Conservation (phyloP, 1,140 invertebrate species). For the Meteorus sp. region DNA sequence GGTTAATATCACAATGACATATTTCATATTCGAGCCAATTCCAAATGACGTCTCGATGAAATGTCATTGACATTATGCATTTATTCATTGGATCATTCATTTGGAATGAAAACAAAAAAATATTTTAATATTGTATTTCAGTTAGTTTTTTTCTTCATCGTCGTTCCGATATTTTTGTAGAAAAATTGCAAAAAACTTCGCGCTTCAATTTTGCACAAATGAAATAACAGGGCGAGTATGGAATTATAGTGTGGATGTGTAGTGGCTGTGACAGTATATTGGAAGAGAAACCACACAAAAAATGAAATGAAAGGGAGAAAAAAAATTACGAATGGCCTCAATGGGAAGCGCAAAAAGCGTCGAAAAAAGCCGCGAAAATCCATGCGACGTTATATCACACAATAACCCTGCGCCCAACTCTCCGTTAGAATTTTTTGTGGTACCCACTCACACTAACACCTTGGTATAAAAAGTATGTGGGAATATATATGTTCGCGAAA, state of each 20-base stretch:
- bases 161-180: not conserved
- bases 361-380: slow-evolving; percentile 13
- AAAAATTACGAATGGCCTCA: slow-evolving; percentile 8
- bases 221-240: slow-evolving; percentile 8
- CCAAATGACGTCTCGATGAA: too few species aligned
- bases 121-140: not conserved
- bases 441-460: not conserved
- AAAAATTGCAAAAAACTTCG: not conserved
- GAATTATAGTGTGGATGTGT: too few species aligned
- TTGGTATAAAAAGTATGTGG: not conserved
- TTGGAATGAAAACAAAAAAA: too few species aligned
- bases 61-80: too few species aligned
- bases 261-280: not conserved
- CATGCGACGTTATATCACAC: too few species aligned
- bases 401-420: not conserved
- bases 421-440: not conserved
- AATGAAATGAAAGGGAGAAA: too few species aligned
- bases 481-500: not conserved
- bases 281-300: slow-evolving; percentile 9
- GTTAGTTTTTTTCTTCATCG: not conserved
- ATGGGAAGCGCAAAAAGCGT: slow-evolving; percentile 8
- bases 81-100: too few species aligned
- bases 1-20: too few species aligned
- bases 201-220: slow-evolving; percentile 12
- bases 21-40: too few species aligned